phyloP scores from a whole-genome alignment of 2,797 vertebrate genomes.

The Monodelphis domestica region DNA sequence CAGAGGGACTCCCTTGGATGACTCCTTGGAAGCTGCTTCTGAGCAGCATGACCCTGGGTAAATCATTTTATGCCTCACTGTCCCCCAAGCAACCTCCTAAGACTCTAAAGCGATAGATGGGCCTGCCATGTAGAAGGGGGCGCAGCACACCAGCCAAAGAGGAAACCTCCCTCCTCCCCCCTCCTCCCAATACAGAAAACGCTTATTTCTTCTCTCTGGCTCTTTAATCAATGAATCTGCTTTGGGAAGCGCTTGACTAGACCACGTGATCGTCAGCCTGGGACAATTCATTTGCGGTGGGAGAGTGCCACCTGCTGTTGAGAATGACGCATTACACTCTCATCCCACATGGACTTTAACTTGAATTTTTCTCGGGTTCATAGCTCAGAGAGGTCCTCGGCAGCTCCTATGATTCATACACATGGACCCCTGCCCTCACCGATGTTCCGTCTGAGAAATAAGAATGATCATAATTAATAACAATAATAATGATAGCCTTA shows the following conservation, averaged over 20 bases:
- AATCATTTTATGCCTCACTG: neutral
- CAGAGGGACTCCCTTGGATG: neutral
- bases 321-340: neutral
- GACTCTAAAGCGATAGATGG: neutral
- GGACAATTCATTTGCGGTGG: neutral
- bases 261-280: neutral
- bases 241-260: neutral
- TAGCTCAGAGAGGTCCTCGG: neutral
- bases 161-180: neutral
- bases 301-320: slow-evolving; percentile 68
- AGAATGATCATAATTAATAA: neutral
- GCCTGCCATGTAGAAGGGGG: neutral
- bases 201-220: neutral
- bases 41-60: neutral
- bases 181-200: neutral
- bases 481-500: too few species aligned
- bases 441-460: neutral
- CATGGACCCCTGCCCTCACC: neutral
- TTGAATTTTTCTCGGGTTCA: neutral
- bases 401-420: neutral
- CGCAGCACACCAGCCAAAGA: neutral
- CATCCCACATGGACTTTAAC: neutral
- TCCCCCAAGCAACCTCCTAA: neutral
- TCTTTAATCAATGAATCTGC: neutral
- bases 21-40: neutral